A percentile compares a stretch with the other conserved stretches of the same genome.
These are phyloP conservation scores for Eolophus roseicapilla DNA, from an alignment of 2,113 vertebrate genomes.

Conservation along the genomic window DNA sequence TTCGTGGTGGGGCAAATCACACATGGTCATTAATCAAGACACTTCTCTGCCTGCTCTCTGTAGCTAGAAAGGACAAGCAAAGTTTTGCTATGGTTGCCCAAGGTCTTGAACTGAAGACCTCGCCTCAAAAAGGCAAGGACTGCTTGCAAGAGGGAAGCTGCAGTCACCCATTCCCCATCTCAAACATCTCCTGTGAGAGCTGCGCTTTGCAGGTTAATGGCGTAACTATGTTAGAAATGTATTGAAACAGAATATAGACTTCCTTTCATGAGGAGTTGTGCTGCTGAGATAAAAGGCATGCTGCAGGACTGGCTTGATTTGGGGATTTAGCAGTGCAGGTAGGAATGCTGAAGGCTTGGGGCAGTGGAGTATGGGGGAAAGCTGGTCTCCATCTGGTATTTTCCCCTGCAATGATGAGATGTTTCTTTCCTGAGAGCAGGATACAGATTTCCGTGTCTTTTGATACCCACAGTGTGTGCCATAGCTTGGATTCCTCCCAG, in stretches of 20 bases:
- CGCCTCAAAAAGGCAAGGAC: background rate
- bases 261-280: background rate
- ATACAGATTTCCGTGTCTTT: background rate
- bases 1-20: fast-evolving
- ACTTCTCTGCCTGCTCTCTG: background rate
- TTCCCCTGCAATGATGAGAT: background rate
- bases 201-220: fast-evolving
- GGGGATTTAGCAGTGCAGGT: background rate
- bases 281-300: background rate
- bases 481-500: background rate
- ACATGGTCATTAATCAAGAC: background rate
- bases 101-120: background rate
- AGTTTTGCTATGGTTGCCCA: background rate
- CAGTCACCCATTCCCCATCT: background rate
- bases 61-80: background rate
- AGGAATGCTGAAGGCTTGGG: background rate
- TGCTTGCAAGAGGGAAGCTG: background rate
- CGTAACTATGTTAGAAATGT: background rate
- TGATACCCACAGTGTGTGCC: background rate
- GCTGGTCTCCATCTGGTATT: background rate
- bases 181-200: background rate
- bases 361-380: background rate
- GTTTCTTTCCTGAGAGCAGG: background rate
- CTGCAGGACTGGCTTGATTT: background rate
- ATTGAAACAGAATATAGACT: background rate